Evolutionary conservation across 2,797 vertebrate genomes (phyloP), one percentile per base, ranked within the genome.

Genomic region (Paedocypris micromegethes): DNA sequence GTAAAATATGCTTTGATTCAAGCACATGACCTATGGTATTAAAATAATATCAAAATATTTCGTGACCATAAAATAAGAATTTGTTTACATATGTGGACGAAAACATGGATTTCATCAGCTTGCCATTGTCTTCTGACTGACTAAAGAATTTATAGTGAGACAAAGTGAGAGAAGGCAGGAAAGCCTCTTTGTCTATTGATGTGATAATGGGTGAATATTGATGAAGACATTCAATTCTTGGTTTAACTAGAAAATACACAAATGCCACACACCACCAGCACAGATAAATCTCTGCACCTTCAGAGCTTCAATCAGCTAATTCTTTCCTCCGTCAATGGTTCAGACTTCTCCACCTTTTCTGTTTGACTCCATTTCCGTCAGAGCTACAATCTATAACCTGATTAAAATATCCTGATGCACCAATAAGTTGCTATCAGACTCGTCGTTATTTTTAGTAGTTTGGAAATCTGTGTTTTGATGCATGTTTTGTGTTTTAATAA

Each of bases 141-240:
- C 23, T 23, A 23, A 23, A 23, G 23, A 23, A 23, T 23, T 23
- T 23, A 23, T 23, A 23, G 23, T 23, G 23, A 23, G 23, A 23
- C 1, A 23, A 23, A 23, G 23, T 23, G 23, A 23, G 23, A 23
- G 23, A 23, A 23, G 23, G 23, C 23, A 23, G 23, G 23, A 76
- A 79, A 79, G 75, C 63, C 72, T 73, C 64, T 66, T 81, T 71
- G 70, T 72, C 78, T 73, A 86, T 90, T 90, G 81, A 86, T 70
- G 88, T 88, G 86, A 74, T 85, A 88, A 91, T 83, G 78, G 82
- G 64, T 69, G 84, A 82, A 89, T 88, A 90, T 87, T 87, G 84
- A 88, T 84, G 83, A 79, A 79, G 82, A 79, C 76, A 80, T 80
- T 84, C 82, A 84, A 77, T 83, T 86, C 88, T 84, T 84, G 66